Percentiles rank a stretch among this genome's conserved stretches.
phyloP scores from a whole-genome alignment of 2,113 vertebrate genomes.

The Lipotes vexillifer region DNA sequence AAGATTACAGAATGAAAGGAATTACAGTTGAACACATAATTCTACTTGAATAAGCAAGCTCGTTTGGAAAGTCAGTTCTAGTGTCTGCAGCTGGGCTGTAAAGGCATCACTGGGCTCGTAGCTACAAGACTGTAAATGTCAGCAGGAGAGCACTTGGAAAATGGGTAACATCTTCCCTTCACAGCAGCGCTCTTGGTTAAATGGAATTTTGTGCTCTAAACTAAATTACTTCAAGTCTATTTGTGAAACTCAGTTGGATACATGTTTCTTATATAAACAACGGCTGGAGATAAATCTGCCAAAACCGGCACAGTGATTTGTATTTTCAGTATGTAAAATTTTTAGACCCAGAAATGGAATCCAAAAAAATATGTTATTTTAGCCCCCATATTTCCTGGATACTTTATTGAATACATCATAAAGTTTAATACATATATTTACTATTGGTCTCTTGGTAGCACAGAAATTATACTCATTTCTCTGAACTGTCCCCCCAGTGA shows the following conservation, averaged over 20 bases:
- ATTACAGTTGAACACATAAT: constrained; percentile 52
- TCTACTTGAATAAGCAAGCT: constrained; percentile 62
- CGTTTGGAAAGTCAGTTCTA: constrained; percentile 58
- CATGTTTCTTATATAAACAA: constrained; percentile 69
- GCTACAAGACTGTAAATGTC: constrained; percentile 1
- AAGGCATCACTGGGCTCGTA: constrained; percentile 27
- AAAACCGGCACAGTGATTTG: constrained; percentile 48
- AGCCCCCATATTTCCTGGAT: background rate
- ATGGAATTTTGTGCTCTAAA: constrained; percentile 61
- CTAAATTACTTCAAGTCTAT: constrained; percentile 69
- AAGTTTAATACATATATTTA: constrained; percentile 27
- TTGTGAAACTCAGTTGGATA: constrained; percentile 72
- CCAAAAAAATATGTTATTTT: constrained; percentile 37
- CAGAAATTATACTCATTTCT: constrained; percentile 46
- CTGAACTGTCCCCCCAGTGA: constrained; percentile 55
- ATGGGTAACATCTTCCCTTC: constrained; percentile 35
- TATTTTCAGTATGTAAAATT: constrained; percentile 69
- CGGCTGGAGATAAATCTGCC: constrained; percentile 64
- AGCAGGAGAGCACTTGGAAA: constrained; percentile 49
- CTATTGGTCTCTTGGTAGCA: constrained; percentile 55
- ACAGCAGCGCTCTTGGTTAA: constrained; percentile 51
- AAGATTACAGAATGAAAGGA: constrained; percentile 47
- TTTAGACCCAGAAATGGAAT: constrained; percentile 48
- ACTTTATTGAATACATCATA: constrained; percentile 44
- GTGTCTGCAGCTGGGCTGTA: constrained; percentile 52